A percentile compares a stretch with the other conserved stretches of the same genome.
Conservation (phyloP, 2,888 invertebrate species). For the Nysson spinosus region DNA sequence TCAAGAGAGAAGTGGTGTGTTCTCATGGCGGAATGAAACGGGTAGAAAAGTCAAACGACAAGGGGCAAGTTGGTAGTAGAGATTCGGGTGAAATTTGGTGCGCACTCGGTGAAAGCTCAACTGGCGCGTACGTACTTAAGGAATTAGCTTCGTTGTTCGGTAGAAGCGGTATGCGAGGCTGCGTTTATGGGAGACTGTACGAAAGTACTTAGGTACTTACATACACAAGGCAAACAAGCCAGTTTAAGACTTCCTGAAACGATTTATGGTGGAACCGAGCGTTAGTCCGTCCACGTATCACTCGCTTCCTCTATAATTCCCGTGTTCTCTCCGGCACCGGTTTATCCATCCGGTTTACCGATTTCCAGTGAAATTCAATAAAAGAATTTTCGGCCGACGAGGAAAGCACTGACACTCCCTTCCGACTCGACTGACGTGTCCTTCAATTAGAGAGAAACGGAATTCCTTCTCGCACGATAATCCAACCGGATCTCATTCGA, state of each 20-base stretch:
- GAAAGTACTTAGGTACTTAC: slow-evolving; percentile 12
- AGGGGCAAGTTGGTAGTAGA: background rate
- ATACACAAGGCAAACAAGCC: slow-evolving; percentile 18
- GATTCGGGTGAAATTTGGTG: slow-evolving; percentile 17
- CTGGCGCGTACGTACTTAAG: slow-evolving; percentile 28
- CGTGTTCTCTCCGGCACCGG: background rate
- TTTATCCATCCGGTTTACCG: slow-evolving; percentile 9
- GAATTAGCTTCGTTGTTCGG: slow-evolving; percentile 29
- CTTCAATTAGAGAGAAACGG: slow-evolving; percentile 69
- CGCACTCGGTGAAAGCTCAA: slow-evolving; percentile 13
- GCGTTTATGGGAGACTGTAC: slow-evolving; percentile 18
- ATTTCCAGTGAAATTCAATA: slow-evolving; percentile 3
- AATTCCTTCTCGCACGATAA: slow-evolving; percentile 62
- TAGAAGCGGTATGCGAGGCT: background rate
- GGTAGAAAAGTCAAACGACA: background rate
- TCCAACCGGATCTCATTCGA: too few relatives aligned
- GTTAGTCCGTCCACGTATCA: background rate
- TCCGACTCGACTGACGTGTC: slow-evolving; percentile 55
- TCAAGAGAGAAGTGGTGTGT: background rate
- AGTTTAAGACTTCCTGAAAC: slow-evolving; percentile 9
- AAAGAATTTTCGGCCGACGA: slow-evolving; percentile 5
- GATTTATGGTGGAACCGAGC: slow-evolving; percentile 13
- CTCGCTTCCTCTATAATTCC: background rate
- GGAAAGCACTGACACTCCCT: slow-evolving; percentile 17
- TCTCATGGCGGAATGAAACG: background rate